Evolutionary conservation across 2,113 vertebrate genomes (phyloP), one percentile per base, ranked within the genome.

Genomic region (Xenopus borealis): DNA sequence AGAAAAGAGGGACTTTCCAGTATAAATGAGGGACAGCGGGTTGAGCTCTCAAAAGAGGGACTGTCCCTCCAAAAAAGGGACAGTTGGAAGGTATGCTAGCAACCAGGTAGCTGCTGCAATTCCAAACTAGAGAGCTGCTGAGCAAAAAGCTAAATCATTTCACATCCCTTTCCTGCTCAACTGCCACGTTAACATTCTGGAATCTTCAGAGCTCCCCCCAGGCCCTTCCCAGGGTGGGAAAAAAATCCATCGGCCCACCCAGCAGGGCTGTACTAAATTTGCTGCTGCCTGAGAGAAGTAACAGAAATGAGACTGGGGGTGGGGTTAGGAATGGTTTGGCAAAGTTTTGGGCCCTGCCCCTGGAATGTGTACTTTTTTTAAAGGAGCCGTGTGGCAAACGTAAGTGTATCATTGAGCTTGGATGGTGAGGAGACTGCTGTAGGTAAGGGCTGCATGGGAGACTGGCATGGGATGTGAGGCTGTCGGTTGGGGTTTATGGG

Each of bases 321-420:
- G 12, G 9, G 10, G 12, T 18, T n/a, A 8, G 5, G 53, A 55
- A 18, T 55, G 53, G 53, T 9, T 55, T 4, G 7, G 53, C 17
- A n/a, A 16, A 55, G 7, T 55, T 55, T 55, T 3, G 8, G 8
- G 3, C 82, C 85, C 70, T 88, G 88, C 59, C 57, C 13, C 7
- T 1, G 10, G 0, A 16, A 11, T 18, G 3, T 65, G 30, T 0
- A 73, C 7, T 33, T 40, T 40, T 79, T 89, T 87, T 89, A 89
- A 88, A 87, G 71, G 20, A 46, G 12, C 11, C 23, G 44, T 40
- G 33, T 9, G 33, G 33, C 33, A 40, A 40, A 40, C 33, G 7
- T 6, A 40, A 40, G 33, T 45, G 65, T 14, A 67, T 52, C 65
- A 1, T 18, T 20, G 44, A 18, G 45, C 45, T 50, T 67, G 45